Evolutionary conservation across 2,888 invertebrate species (phyloP), one percentile per base, ranked within the genome.

Genomic region (Aporophyla nigra): DNA sequence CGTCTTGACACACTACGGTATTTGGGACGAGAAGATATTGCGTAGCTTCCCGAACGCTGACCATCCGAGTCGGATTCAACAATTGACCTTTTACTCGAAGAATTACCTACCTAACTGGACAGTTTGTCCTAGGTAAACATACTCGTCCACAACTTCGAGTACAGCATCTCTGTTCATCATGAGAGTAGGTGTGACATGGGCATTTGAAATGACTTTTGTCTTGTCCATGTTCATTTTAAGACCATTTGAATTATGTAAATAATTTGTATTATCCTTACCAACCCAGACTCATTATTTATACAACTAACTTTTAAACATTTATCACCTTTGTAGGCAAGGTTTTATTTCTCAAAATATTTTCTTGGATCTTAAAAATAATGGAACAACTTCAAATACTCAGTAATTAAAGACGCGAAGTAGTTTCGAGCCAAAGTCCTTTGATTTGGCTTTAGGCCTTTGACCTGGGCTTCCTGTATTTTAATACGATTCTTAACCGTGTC

Each of bases 401-500:
- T 76, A 59, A 61, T 66, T 76, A 77, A 40, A 49, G 21, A 24
- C 33, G 9, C 2, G 16, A 33, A 33, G 46, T n/a, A 69, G 59
- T 68, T 68, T 21, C 40, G 21, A 61, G 27, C 21, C n/a, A 51
- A 58, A 33, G 33, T 1, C 70, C 33, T 49, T 49, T 27, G n/a
- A 56, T 80, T 53, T 10, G 1, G 12, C 46, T 54, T 10, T 27
- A 19, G 43, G 33, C 6, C 1, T 82, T 82, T 46, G 19, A 77
- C n/a, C 40, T 46, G 5, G 27, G 21, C 14, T 67, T 59, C 43
- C 54, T 33, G 16, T 66, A 54, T 58, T 43, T 61, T 19, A 62
- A 72, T 51, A 65, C 21, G 27, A 82, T 71, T 63, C 14, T 43
- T 40, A 43, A 61, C 71, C 72, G 69, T 80, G 71, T 83, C 83